Conservation (phyloP, 2,113 vertebrate species). For the Anthoscopus minutus region DNA sequence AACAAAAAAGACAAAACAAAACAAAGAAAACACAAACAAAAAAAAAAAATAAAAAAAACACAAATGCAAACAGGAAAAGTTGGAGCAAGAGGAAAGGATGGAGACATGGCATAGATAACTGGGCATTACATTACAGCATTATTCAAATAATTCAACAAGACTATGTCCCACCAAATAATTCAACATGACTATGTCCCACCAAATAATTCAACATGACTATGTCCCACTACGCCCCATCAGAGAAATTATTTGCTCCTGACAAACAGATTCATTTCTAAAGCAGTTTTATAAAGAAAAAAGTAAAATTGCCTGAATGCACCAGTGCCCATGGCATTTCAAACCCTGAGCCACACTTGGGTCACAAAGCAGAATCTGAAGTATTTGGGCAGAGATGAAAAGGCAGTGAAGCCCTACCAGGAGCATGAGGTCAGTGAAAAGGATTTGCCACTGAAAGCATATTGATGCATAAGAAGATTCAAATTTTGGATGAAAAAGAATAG, state of each 20-base stretch:
- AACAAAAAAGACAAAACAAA: too few relatives aligned
- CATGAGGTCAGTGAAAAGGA: background rate
- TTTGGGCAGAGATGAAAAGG: background rate
- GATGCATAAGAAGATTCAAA: background rate
- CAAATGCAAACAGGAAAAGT: background rate
- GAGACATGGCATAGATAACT: background rate
- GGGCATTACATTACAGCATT: background rate
- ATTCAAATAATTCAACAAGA: background rate
- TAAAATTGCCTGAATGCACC: background rate
- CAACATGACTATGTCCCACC: background rate
- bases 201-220: background rate
- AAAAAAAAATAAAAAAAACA: too few relatives aligned
- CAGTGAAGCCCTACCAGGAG: background rate
- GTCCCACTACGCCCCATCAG: background rate
- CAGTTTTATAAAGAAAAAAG: background rate
- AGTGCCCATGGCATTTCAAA: background rate
- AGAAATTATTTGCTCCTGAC: constrained; percentile 18
- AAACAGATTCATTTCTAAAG: background rate
- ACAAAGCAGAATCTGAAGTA: background rate
- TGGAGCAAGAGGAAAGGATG: background rate
- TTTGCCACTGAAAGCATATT: background rate
- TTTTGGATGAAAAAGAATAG: background rate
- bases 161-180: background rate
- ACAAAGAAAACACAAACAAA: too few relatives aligned
- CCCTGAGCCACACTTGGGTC: background rate